phyloP scores from a whole-genome alignment of 2,113 vertebrate species.

The Chionis minor region DNA sequence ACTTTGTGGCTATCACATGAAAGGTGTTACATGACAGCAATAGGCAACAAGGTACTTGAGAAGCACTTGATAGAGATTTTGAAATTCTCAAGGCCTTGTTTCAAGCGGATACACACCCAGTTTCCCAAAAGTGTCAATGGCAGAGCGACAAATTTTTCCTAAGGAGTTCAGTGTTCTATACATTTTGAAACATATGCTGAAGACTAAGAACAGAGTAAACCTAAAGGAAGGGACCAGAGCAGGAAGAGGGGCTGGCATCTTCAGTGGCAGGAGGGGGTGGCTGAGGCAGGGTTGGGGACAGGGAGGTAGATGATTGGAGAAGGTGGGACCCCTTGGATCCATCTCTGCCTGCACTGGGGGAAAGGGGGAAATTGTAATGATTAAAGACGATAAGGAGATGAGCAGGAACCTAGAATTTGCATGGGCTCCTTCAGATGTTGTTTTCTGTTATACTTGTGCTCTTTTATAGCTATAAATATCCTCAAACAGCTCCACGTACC shows the following conservation, averaged over 20 bases:
- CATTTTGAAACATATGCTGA: not conserved
- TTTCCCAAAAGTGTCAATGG: not conserved
- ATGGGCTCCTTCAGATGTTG: not conserved
- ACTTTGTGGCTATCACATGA: not conserved
- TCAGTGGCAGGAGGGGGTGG: fast-evolving
- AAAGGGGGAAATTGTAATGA: not conserved
- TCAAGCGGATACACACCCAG: not conserved
- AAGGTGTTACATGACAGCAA: not conserved
- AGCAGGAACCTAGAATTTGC: not conserved
- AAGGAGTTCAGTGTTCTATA: not conserved
- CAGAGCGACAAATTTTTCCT: not conserved
- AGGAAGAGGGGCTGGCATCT: fast-evolving
- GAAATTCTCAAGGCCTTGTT: not conserved
- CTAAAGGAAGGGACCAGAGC: not conserved
- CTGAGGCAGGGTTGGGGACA: not conserved
- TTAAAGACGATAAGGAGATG: not conserved
- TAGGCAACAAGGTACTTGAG: not conserved
- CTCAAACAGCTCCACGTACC: not conserved
- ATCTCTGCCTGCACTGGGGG: not conserved
- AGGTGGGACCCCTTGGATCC: not conserved
- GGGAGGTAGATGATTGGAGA: not conserved
- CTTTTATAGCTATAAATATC: not conserved
- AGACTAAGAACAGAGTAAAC: not conserved
- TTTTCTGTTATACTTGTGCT: not conserved
- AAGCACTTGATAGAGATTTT: not conserved